Percentiles rank a stretch among this genome's conserved stretches.
Conservation (phyloP, 2,113 vertebrate genomes). For the Sinocyclocheilus anshuiensis region DNA sequence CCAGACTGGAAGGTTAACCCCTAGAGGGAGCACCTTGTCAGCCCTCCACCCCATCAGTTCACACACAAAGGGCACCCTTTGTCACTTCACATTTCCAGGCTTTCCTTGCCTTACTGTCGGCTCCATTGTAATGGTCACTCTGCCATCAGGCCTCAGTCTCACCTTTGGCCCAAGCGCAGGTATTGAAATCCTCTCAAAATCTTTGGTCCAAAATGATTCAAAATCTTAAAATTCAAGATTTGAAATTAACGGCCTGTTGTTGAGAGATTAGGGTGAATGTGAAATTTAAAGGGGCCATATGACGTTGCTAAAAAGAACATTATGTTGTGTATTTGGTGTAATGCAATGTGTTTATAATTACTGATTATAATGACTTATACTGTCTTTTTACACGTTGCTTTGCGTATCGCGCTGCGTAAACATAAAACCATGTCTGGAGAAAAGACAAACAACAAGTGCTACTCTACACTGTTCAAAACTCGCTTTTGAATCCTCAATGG, state of each 20-base stretch:
- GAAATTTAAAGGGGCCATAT: no score
- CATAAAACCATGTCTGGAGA: no score
- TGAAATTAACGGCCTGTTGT: neutral
- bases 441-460: no score
- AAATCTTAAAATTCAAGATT: neutral
- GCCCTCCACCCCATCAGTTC: conserved; percentile 73
- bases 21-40: conserved; percentile 78
- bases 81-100: conserved; percentile 80
- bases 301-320: no score
- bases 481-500: no score
- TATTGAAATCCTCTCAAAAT: neutral
- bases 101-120: conserved; percentile 66
- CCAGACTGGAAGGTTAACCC: conserved; percentile 78
- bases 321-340: no score
- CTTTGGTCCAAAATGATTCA: neutral
- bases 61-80: conserved; percentile 76
- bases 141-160: conserved; percentile 58
- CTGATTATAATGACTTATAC: no score
- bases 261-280: no score
- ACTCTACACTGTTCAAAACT: no score
- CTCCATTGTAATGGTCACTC: conserved; percentile 66
- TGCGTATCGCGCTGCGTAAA: no score
- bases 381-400: no score
- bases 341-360: no score
- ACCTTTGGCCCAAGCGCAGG: conserved; percentile 9